These are phyloP conservation scores for Tenrec ecaudatus DNA, from an alignment of 2,113 vertebrate genomes.

Conservation along the genomic window DNA sequence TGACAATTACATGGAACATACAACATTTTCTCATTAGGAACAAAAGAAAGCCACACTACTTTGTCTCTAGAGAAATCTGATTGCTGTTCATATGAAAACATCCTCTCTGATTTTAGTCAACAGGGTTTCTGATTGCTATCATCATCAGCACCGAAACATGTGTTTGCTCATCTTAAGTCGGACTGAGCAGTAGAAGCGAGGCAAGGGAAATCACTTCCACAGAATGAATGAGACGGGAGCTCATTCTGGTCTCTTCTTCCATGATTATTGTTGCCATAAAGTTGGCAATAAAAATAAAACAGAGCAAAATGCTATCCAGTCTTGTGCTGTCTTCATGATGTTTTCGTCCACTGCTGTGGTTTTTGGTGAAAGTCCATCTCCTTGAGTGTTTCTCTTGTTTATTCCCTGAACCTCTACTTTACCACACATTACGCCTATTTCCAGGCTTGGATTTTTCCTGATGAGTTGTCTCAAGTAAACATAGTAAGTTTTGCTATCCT, in stretches of 20 bases:
- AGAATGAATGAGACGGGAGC: background rate
- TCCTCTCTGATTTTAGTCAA: background rate
- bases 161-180: background rate
- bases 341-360: background rate
- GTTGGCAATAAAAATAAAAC: background rate
- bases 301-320: background rate
- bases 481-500: background rate
- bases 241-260: background rate
- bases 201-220: background rate
- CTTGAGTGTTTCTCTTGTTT: background rate
- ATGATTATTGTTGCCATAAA: background rate
- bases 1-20: background rate
- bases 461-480: background rate
- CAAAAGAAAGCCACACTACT: background rate
- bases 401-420: background rate
- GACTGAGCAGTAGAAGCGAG: no score
- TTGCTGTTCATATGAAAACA: background rate
- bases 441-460: background rate
- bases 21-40: background rate
- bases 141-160: background rate
- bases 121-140: background rate
- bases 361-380: background rate
- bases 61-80: background rate
- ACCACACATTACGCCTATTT: background rate
- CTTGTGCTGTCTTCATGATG: background rate